Conservation (phyloP, 53 echinoderm and acorn worm species). For the Hippasteria phrygiana region DNA sequence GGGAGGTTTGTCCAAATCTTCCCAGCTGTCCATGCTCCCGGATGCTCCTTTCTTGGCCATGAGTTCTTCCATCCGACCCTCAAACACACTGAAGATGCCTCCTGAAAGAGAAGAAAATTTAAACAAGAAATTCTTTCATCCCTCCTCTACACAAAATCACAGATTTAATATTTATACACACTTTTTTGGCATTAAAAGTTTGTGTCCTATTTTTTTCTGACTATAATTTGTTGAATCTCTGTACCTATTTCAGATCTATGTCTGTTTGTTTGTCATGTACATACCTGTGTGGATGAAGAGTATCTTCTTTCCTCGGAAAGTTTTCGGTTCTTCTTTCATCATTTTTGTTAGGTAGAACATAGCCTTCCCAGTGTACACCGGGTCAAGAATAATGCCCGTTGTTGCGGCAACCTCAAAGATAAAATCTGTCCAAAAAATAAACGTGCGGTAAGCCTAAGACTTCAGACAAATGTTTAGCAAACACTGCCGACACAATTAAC, state of each 20-base stretch:
- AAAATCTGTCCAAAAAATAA: constrained; percentile 63
- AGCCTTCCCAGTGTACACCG: constrained; percentile 83
- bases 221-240: too few species aligned
- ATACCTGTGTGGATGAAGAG: constrained; percentile 89
- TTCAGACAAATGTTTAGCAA: too few species aligned
- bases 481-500: too few species aligned
- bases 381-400: constrained; percentile 84
- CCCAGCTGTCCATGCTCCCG: constrained; percentile 26
- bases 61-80: constrained; percentile 67
- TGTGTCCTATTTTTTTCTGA: too few species aligned
- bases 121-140: not conserved
- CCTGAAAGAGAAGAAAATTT: constrained; percentile 38
- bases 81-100: constrained; percentile 75
- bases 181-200: too few species aligned
- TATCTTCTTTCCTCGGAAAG: constrained; percentile 79
- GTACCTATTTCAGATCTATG: not conserved
- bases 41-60: not conserved
- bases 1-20: constrained; percentile 21
- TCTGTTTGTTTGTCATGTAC: not conserved
- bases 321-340: constrained; percentile 73
- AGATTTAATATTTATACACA: not conserved
- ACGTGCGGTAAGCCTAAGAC: too few species aligned
- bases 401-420: constrained; percentile 71
- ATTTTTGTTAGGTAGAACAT: constrained; percentile 67
- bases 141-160: too few species aligned